Conservation (phyloP, 2,888 invertebrate genomes). For the Leptopilina syphax region DNA sequence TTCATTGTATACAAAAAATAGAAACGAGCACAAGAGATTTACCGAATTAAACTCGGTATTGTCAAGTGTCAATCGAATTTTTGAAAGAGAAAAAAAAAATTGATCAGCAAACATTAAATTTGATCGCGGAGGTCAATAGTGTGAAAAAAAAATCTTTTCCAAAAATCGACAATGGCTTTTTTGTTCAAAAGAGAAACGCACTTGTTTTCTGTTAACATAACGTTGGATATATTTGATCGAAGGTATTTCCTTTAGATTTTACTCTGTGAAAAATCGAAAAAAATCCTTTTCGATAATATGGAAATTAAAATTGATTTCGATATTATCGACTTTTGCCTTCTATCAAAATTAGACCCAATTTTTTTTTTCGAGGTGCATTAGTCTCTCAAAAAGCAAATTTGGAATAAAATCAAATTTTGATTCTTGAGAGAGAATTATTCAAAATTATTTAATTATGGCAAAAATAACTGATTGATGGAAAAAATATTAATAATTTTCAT, state of each 20-base stretch:
- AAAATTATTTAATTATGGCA: neutral
- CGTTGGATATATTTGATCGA: neutral
- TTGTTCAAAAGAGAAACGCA: neutral
- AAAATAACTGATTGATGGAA: too few species aligned
- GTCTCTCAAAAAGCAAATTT: constrained; percentile 5
- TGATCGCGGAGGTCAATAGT: neutral
- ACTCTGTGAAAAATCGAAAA: too few species aligned
- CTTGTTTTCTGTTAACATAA: neutral
- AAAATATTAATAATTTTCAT: too few species aligned
- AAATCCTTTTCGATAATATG: too few species aligned
- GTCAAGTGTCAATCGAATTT: constrained; percentile 26
- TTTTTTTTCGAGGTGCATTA: too few species aligned
- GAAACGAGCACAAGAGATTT: constrained; percentile 12
- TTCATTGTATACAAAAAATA: too few species aligned
- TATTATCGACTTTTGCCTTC: neutral
- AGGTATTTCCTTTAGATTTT: too few species aligned
- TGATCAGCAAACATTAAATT: constrained; percentile 9
- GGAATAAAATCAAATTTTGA: neutral
- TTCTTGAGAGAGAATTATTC: constrained; percentile 16
- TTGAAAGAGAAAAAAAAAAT: neutral
- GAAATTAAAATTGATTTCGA: too few species aligned
- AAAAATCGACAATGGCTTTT: constrained; percentile 10
- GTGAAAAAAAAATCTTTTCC: constrained; percentile 19
- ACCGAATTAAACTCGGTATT: constrained; percentile 31
- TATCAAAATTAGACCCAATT: neutral